These are phyloP conservation scores for Tachyglossus aculeatus DNA, from an alignment of 2,797 vertebrate species.

Conservation along the genomic window DNA sequence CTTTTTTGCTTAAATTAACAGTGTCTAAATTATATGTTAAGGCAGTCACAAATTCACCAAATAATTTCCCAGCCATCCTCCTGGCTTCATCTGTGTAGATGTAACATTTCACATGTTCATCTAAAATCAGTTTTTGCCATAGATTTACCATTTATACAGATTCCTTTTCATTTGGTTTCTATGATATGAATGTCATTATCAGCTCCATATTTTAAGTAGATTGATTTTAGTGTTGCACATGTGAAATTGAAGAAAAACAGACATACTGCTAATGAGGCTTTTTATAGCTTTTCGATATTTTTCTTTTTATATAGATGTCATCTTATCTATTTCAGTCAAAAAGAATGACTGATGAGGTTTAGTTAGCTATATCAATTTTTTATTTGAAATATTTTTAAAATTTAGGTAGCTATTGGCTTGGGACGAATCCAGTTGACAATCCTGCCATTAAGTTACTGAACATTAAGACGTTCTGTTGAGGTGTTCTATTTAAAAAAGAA, in stretches of 20 bases:
- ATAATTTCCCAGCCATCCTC: not conserved
- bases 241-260: constrained; percentile 7
- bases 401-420: not conserved
- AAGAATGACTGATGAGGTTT: constrained; percentile 24
- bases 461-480: constrained; percentile 43
- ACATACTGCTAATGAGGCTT: constrained; percentile 2
- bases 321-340: constrained; percentile 28
- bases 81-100: not conserved
- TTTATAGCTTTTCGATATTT: constrained; percentile 5
- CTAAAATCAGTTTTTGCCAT: not conserved
- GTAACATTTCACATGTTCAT: not conserved
- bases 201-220: not conserved
- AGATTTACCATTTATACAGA: constrained; percentile 9
- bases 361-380: constrained; percentile 25
- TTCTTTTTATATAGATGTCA: constrained; percentile 10
- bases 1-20: not conserved
- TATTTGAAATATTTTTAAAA: constrained; percentile 14
- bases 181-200: constrained; percentile 4
- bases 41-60: not conserved
- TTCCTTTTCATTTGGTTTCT: constrained; percentile 14
- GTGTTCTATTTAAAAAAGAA: constrained; percentile 39
- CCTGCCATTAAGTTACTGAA: constrained; percentile 40
- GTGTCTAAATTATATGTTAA: not conserved
- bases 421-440: constrained; percentile 28
- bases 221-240: not conserved